Evolutionary conservation across 2,113 vertebrate genomes (phyloP).

Genomic region (Sprattus sprattus): DNA sequence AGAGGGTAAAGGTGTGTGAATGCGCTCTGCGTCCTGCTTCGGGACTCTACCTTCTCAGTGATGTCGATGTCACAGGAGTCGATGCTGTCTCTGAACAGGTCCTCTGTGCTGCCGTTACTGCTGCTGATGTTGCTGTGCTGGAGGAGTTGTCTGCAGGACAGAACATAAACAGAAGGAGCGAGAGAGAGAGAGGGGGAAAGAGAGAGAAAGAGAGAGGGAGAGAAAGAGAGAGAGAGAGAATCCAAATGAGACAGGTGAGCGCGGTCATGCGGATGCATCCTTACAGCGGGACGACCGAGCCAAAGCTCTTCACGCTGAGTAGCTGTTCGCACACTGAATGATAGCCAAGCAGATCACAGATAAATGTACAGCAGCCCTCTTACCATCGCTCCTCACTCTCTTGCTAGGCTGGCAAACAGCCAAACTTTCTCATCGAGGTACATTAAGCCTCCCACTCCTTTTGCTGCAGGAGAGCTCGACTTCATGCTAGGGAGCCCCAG

Average conservation of each 20-base stretch:
- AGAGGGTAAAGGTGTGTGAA: background rate
- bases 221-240: background rate
- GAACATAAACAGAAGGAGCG: background rate
- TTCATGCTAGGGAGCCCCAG: background rate
- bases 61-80: slow-evolving; percentile 94
- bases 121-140: slow-evolving; percentile 97
- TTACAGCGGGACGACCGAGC: slow-evolving; percentile 16
- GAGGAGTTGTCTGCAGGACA: slow-evolving; percentile 82
- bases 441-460: background rate
- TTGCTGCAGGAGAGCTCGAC: background rate
- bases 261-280: background rate
- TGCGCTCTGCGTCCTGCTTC: background rate
- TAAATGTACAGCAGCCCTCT: background rate
- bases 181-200: background rate
- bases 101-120: slow-evolving; percentile 94
- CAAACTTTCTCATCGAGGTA: background rate
- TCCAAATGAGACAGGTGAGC: slow-evolving; percentile 26
- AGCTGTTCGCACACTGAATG: background rate
- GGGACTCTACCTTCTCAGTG: slow-evolving; percentile 85
- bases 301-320: background rate
- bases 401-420: background rate
- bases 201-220: slow-evolving; percentile 8
- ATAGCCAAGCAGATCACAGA: background rate
- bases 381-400: background rate
- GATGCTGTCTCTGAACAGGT: slow-evolving; percentile 93